phyloP scores from a whole-genome alignment of 2,888 invertebrate genomes.

The Lithophane semibrunnea region DNA sequence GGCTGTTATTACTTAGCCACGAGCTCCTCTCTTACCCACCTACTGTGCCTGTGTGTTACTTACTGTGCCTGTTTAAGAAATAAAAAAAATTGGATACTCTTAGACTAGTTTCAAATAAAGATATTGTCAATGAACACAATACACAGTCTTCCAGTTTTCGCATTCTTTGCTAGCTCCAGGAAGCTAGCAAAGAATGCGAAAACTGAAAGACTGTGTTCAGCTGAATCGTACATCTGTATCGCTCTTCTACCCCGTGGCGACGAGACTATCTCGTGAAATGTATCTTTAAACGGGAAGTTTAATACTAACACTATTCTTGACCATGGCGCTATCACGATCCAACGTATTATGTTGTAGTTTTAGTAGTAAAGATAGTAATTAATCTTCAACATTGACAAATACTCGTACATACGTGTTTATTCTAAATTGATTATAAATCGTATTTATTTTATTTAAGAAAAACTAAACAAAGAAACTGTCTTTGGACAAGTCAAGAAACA shows the following conservation, averaged over 20 bases:
- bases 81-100: not conserved
- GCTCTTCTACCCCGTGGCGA: constrained; percentile 13
- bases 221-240: constrained; percentile 29
- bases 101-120: not conserved
- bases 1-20: too few relatives aligned
- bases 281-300: constrained; percentile 33
- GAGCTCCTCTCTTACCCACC: too few relatives aligned
- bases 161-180: constrained; percentile 1
- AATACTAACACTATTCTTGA: constrained; percentile 23
- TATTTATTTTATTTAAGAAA: too few relatives aligned
- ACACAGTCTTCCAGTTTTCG: constrained; percentile 18
- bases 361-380: not conserved
- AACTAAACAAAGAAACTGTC: too few relatives aligned
- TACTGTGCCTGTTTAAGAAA: too few relatives aligned
- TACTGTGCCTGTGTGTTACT: too few relatives aligned
- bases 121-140: not conserved
- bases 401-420: too few relatives aligned
- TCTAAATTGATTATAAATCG: too few relatives aligned
- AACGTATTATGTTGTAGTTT: not conserved
- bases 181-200: too few relatives aligned
- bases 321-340: not conserved
- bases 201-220: too few relatives aligned
- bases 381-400: not conserved
- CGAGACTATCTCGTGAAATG: constrained; percentile 39
- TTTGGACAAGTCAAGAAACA: too few relatives aligned